Conservation (phyloP, 2,888 invertebrate species). For the Stenolophus ochropezus region DNA sequence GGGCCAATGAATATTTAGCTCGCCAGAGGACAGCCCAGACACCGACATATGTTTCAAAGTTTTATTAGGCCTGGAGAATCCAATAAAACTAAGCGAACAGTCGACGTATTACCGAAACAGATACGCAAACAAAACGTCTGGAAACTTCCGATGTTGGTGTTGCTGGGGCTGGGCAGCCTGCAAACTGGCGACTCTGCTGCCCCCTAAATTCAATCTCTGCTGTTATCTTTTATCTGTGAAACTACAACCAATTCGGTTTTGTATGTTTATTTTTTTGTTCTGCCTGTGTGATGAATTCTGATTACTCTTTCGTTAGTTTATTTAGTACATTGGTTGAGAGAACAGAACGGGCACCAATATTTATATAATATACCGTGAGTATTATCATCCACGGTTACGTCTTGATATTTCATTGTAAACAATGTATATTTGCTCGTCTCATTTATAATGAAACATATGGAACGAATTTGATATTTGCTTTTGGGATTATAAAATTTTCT, state of each 20-base stretch:
- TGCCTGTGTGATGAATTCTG: conserved; percentile 15
- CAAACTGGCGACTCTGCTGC: background rate
- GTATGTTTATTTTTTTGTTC: conserved; percentile 25
- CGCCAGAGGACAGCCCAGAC: conserved; percentile 13
- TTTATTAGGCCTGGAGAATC: conserved; percentile 49
- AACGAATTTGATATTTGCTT: too few relatives aligned
- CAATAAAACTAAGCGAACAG: conserved; percentile 51
- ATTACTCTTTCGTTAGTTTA: conserved; percentile 18
- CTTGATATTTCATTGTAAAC: too few relatives aligned
- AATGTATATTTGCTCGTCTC: too few relatives aligned
- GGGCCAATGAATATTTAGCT: conserved; percentile 50
- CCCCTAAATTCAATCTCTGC: background rate
- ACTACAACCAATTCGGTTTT: background rate
- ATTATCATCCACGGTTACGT: too few relatives aligned
- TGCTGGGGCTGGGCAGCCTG: conserved; percentile 25
- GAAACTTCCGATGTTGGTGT: conserved; percentile 24
- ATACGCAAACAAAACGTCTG: conserved; percentile 44
- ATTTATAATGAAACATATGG: too few relatives aligned
- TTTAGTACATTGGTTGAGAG: conserved; percentile 10
- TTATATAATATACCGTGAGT: too few relatives aligned
- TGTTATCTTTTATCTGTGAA: conserved; percentile 18
- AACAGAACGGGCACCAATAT: too few relatives aligned
- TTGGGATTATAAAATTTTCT: too few relatives aligned
- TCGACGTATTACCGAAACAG: conserved; percentile 38
- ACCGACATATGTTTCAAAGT: conserved; percentile 51